Conservation (phyloP, 2,888 invertebrate genomes). For the Clanis bilineata region DNA sequence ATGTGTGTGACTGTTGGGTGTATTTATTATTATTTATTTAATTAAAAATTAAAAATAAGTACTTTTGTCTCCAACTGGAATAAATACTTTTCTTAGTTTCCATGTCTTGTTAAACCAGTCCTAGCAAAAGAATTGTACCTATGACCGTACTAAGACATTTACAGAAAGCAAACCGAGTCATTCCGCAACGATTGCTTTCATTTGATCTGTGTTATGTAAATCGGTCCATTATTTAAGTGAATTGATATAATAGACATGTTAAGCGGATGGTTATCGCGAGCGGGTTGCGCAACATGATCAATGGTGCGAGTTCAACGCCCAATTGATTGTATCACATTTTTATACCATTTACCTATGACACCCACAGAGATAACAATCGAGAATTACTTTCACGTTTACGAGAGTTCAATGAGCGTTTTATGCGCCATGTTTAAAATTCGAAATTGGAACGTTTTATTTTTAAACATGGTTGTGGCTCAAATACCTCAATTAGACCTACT, state of each 20-base stretch:
- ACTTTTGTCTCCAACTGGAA: too few relatives aligned
- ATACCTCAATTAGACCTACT: too few relatives aligned
- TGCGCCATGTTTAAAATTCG: not conserved
- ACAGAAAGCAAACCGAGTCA: not conserved
- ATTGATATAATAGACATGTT: conserved; percentile 38
- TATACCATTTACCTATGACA: conserved; percentile 49
- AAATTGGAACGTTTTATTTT: not conserved
- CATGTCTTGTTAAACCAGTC: not conserved
- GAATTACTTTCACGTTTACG: conserved; percentile 54
- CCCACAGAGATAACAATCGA: conserved; percentile 56
- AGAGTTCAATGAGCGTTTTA: not conserved
- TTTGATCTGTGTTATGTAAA: conserved; percentile 28
- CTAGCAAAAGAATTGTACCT: not conserved
- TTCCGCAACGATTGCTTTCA: conserved; percentile 15
- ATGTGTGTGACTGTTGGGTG: too few relatives aligned
- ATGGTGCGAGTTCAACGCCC: conserved; percentile 29
- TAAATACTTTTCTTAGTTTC: not conserved
- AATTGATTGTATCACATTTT: conserved; percentile 29
- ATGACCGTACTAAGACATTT: not conserved
- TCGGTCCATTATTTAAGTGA: conserved; percentile 24
- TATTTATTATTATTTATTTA: too few relatives aligned
- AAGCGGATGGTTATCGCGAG: conserved; percentile 35
- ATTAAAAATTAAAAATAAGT: too few relatives aligned
- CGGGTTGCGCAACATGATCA: conserved; percentile 42
- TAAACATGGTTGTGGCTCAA: not conserved